phyloP scores from a whole-genome alignment of 1,140 invertebrate genomes.

The Zaprionus ghesquierei region DNA sequence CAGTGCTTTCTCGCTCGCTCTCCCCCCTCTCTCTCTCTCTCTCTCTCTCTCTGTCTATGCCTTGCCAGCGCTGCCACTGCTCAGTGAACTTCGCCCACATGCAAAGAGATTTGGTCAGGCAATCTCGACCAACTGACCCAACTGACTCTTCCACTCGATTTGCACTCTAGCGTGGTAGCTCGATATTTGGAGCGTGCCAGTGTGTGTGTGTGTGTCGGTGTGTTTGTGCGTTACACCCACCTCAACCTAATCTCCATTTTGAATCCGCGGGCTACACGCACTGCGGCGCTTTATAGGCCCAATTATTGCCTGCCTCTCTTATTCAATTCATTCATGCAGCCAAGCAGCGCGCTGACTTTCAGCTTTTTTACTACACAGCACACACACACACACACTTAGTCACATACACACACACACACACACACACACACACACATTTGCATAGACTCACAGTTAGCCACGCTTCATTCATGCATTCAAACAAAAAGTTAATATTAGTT shows the following conservation, averaged over 20 bases:
- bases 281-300: conserved; percentile 34
- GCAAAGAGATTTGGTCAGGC: conserved; percentile 42
- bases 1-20: not conserved
- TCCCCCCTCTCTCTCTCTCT: not conserved
- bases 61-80: not conserved
- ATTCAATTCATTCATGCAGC: conserved; percentile 62
- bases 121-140: conserved; percentile 14
- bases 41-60: not conserved
- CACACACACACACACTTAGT: conserved; percentile 10
- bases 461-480: conserved; percentile 76
- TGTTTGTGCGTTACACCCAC: conserved; percentile 35
- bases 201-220: not conserved
- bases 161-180: conserved; percentile 9
- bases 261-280: conserved; percentile 53
- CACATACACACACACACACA: not conserved
- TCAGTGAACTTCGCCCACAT: conserved; percentile 51
- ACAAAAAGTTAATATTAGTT: conserved; percentile 80
- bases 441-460: conserved; percentile 28
- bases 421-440: not conserved
- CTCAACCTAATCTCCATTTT: conserved; percentile 52
- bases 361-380: conserved; percentile 43
- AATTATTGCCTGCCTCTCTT: conserved; percentile 57
- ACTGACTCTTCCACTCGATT: conserved; percentile 5
- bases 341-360: conserved; percentile 23
- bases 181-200: conserved; percentile 50